Conservation (phyloP, 2,797 vertebrate genomes). For the Sebastes nivosus region DNA sequence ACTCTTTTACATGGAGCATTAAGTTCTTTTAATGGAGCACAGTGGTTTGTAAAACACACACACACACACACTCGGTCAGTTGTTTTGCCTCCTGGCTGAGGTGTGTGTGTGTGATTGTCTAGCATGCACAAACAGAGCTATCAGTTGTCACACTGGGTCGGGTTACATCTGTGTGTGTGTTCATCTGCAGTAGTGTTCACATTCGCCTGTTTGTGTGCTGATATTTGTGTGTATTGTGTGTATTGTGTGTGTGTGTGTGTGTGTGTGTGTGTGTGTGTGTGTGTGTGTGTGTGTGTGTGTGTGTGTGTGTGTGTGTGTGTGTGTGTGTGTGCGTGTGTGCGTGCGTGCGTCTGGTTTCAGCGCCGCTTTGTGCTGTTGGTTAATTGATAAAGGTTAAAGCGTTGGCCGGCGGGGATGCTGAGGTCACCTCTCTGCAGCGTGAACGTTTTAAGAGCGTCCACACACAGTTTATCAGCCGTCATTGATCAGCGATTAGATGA, state of each 20-base stretch:
- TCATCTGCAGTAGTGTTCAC: constrained; percentile 8
- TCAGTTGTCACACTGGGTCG: constrained; percentile 69
- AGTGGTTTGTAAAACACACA: constrained; percentile 61
- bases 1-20: constrained; percentile 72
- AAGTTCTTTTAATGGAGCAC: constrained; percentile 71
- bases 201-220: neutral
- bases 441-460: neutral
- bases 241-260: no score
- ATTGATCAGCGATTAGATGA: neutral
- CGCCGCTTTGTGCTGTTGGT: constrained; percentile 73
- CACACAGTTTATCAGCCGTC: neutral
- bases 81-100: constrained; percentile 58
- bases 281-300: no score
- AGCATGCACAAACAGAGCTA: constrained; percentile 72
- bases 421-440: constrained; percentile 45
- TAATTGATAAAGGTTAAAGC: constrained; percentile 81
- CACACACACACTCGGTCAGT: constrained; percentile 38
- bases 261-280: no score
- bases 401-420: constrained; percentile 33
- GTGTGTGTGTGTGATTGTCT: constrained; percentile 40
- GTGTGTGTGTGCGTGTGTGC: neutral
- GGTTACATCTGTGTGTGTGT: constrained; percentile 56
- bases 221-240: constrained; percentile 19
- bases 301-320: no score
- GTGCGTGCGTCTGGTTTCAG: constrained; percentile 63